Evolutionary conservation across 1,140 invertebrate species (phyloP).

Genomic region (Dendroctonus valens): DNA sequence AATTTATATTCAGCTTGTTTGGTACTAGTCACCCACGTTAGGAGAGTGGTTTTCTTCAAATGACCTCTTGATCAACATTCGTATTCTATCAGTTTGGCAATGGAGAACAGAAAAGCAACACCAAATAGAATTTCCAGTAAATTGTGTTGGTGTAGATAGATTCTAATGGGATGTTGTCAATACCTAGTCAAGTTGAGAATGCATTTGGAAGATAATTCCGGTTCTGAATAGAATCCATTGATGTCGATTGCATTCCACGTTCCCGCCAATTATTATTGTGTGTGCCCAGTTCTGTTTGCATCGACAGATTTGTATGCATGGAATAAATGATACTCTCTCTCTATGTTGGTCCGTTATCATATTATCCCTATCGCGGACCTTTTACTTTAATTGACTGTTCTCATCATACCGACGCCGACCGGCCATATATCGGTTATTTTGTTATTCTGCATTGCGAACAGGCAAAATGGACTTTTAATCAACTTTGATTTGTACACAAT

Average conservation of each 20-base stretch:
- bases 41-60: too few species aligned
- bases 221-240: conserved; percentile 32
- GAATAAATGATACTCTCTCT: conserved; percentile 46
- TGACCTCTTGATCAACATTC: too few species aligned
- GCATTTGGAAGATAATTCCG: too few species aligned
- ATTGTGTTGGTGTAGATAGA: too few species aligned
- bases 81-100: too few species aligned
- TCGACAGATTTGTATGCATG: conserved; percentile 47
- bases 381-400: conserved; percentile 43
- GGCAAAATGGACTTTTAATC: conserved; percentile 33
- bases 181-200: too few species aligned
- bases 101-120: too few species aligned
- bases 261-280: conserved; percentile 45
- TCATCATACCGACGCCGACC: conserved; percentile 30
- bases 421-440: conserved; percentile 20
- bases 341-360: conserved; percentile 40
- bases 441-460: conserved; percentile 22
- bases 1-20: too few species aligned
- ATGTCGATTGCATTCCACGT: conserved; percentile 37
- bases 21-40: too few species aligned
- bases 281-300: conserved; percentile 41
- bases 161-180: too few species aligned
- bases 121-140: too few species aligned
- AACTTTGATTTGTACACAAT: conserved; percentile 33
- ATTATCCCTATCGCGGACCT: conserved; percentile 36